Percentiles rank a stretch among this genome's conserved stretches.
Evolutionary conservation across 2,113 vertebrate genomes (phyloP).

Genomic region (Corvus hawaiiensis): DNA sequence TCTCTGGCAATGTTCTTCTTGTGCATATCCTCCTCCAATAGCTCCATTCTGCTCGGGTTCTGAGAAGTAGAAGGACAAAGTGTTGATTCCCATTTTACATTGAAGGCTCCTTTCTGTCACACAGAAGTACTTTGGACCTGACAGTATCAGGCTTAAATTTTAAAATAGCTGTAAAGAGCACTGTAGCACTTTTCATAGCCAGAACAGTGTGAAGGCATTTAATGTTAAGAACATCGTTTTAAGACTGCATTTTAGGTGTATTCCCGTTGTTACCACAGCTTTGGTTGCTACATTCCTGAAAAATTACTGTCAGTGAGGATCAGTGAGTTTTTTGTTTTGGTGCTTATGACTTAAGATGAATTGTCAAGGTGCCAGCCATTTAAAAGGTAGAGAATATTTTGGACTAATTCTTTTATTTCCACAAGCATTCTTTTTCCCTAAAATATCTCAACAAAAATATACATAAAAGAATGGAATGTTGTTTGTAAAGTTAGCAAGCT

Average conservation of each 20-base stretch:
- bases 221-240: neutral
- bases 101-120: neutral
- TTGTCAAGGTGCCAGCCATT: conserved; percentile 39
- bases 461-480: conserved; percentile 41
- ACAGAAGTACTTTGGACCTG: neutral
- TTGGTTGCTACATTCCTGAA: neutral
- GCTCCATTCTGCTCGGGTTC: neutral
- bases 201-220: neutral
- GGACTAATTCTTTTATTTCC: neutral
- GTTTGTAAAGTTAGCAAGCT: neutral
- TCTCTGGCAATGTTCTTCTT: neutral
- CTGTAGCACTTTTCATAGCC: neutral
- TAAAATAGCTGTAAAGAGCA: neutral
- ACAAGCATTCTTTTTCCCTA: neutral
- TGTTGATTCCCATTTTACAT: neutral
- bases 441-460: conserved; percentile 49
- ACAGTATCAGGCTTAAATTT: neutral
- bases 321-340: conserved; percentile 19
- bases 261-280: neutral
- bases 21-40: neutral
- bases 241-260: neutral
- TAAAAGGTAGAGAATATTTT: conserved; percentile 43
- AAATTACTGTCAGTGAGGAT: conserved; percentile 9
- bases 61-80: neutral
- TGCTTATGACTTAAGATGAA: neutral